Conservation (phyloP, 2,888 invertebrate species). For the Ommatoiulus sabulosus region DNA sequence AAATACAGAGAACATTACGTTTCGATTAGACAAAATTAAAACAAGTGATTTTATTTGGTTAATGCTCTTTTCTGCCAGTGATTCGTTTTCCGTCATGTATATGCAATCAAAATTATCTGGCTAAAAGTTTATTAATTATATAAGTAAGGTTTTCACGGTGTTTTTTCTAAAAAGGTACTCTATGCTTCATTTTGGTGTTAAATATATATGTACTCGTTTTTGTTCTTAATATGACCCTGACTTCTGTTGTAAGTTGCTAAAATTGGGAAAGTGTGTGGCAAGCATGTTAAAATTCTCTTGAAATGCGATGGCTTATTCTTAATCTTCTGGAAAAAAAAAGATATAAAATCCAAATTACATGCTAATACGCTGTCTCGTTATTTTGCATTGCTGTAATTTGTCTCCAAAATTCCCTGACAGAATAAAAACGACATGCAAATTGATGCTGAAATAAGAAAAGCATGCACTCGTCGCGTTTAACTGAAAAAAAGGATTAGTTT, state of each 20-base stretch:
- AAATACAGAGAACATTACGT: too few species aligned
- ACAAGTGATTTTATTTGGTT: too few species aligned
- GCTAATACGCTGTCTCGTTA: slow-evolving; percentile 11
- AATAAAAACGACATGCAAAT: slow-evolving; percentile 16
- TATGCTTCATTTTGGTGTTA: neutral
- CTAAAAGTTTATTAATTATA: too few species aligned
- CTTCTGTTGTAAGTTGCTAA: neutral
- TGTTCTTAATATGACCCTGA: neutral
- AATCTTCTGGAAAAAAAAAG: slow-evolving; percentile 18
- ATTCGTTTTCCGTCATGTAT: too few species aligned
- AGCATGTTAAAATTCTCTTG: neutral
- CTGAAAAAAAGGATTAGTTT: neutral
- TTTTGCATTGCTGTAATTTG: slow-evolving; percentile 10
- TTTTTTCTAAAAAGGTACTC: neutral
- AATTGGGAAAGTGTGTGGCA: neutral
- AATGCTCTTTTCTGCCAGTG: too few species aligned
- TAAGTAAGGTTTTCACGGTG: too few species aligned
- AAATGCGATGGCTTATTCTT: neutral
- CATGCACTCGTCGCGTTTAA: neutral
- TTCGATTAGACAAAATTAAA: too few species aligned
- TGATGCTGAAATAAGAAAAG: neutral
- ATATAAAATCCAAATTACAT: neutral
- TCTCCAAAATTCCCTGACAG: neutral
- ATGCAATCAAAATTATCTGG: too few species aligned
- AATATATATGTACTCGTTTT: neutral